Percentiles rank a stretch among this genome's conserved stretches.
Conservation (phyloP, 2,888 invertebrate species). For the Acleris laterana region DNA sequence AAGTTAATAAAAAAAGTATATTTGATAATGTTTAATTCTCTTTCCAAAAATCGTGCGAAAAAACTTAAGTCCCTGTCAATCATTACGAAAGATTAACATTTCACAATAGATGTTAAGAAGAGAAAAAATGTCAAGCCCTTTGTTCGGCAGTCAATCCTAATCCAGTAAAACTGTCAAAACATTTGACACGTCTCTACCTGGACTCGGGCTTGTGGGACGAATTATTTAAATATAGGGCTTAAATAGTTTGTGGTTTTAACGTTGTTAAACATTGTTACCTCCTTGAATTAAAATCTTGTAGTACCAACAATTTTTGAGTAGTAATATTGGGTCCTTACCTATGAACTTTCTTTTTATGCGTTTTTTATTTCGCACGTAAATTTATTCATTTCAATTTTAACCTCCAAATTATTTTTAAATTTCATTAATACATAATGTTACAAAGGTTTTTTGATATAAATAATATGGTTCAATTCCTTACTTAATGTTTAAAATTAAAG, state of each 20-base stretch:
- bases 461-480: too few species aligned
- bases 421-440: too few species aligned
- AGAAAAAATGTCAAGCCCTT: constrained; percentile 52
- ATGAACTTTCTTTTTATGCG: too few species aligned
- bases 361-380: too few species aligned
- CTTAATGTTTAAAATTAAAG: too few species aligned
- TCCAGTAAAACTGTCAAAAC: constrained; percentile 58
- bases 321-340: too few species aligned
- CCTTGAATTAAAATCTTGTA: not conserved
- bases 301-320: too few species aligned
- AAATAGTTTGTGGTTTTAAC: not conserved
- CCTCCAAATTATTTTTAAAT: too few species aligned
- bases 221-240: constrained; percentile 22
- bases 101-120: constrained; percentile 23
- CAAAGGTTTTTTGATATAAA: too few species aligned
- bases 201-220: constrained; percentile 2
- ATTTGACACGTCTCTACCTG: constrained; percentile 50
- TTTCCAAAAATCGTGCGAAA: constrained; percentile 13
- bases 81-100: constrained; percentile 34
- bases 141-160: constrained; percentile 49
- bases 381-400: too few species aligned
- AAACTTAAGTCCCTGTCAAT: constrained; percentile 9
- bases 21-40: not conserved
- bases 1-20: too few species aligned
- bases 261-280: not conserved